phyloP scores from a whole-genome alignment of 2,113 vertebrate genomes.

The Eurystomus gularis region DNA sequence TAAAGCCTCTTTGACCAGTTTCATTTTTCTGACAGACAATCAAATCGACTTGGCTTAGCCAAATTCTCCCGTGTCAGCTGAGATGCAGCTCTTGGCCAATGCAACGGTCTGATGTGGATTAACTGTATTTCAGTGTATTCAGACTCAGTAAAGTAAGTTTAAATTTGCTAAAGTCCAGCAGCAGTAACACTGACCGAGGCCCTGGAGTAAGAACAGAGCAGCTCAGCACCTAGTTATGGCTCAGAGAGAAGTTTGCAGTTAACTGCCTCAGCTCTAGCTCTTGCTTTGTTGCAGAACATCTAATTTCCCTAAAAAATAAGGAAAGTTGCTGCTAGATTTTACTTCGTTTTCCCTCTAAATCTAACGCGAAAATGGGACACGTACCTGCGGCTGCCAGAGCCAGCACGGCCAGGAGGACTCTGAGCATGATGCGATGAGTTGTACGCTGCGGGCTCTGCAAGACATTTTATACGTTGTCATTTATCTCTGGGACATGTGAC shows the following conservation, averaged over 20 bases:
- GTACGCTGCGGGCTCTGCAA: background rate
- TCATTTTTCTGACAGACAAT: background rate
- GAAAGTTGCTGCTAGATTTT: background rate
- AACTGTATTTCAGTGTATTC: background rate
- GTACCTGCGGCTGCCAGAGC: conserved; percentile 55
- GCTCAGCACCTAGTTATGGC: background rate
- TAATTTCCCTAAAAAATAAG: background rate
- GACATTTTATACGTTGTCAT: background rate
- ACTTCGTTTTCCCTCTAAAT: background rate
- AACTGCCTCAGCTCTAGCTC: background rate
- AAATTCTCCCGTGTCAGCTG: background rate
- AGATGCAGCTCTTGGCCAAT: background rate
- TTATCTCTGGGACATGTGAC: conserved; percentile 1
- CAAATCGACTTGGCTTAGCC: background rate
- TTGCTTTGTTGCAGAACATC: background rate
- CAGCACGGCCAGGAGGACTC: background rate
- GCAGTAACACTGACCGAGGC: background rate
- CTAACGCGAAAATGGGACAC: background rate
- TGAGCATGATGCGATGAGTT: conserved; percentile 16
- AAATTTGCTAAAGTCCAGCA: background rate
- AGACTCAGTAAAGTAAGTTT: background rate
- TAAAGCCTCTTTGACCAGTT: background rate
- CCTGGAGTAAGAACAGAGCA: background rate
- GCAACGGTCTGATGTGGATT: background rate
- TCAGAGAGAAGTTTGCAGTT: background rate